These are phyloP conservation scores for Pitangus sulphuratus DNA, from an alignment of 2,797 vertebrate species.

Conservation along the genomic window DNA sequence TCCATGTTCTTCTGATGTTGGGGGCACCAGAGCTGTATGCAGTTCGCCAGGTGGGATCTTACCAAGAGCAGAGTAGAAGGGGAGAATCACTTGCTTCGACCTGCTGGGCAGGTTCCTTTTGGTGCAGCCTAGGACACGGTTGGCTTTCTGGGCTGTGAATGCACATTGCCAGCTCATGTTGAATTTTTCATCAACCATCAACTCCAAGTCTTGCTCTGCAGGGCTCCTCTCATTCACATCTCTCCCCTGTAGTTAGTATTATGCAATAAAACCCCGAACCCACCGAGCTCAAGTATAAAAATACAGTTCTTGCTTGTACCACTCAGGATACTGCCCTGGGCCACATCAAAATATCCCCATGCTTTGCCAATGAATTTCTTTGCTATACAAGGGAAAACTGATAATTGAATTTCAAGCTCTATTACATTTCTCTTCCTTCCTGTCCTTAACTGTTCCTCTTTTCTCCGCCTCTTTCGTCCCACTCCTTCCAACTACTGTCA, in stretches of 20 bases:
- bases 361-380: background rate
- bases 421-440: background rate
- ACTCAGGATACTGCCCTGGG: background rate
- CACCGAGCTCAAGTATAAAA: background rate
- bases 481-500: background rate
- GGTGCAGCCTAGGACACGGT: background rate
- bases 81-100: background rate
- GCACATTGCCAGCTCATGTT: background rate
- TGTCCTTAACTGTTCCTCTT: background rate
- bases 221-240: background rate
- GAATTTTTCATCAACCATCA: background rate
- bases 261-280: background rate
- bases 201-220: background rate
- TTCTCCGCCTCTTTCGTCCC: background rate
- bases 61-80: background rate
- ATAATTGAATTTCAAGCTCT: background rate
- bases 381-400: background rate
- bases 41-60: background rate
- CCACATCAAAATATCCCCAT: background rate
- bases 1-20: background rate
- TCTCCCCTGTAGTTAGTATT: background rate
- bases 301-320: background rate
- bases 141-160: background rate
- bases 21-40: background rate
- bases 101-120: background rate